Conservation (phyloP, 2,888 invertebrate species). For the Pristionchus exspectatus region DNA sequence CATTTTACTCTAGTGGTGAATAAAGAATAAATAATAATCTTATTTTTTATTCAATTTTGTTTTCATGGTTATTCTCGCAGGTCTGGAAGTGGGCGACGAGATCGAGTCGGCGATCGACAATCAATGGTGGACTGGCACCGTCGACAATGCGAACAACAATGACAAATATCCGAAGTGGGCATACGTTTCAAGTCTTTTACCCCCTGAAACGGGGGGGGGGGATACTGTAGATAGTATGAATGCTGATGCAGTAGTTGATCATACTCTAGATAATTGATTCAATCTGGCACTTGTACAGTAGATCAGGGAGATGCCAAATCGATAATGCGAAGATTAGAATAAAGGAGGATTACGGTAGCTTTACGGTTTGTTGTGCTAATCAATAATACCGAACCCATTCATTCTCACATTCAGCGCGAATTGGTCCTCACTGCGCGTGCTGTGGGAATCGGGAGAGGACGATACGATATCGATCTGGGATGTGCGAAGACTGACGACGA, state of each 20-base stretch:
- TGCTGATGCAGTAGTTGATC: no score
- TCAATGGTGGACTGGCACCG: slow-evolving; percentile 95
- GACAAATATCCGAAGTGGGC: slow-evolving; percentile 8
- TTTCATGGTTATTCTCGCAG: background rate
- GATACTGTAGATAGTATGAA: no score
- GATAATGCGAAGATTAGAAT: no score
- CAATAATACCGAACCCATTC: background rate
- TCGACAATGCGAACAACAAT: slow-evolving; percentile 80
- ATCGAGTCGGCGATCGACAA: slow-evolving; percentile 96
- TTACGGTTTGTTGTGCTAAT: no score
- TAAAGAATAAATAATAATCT: no score
- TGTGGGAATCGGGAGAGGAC: slow-evolving; percentile 93
- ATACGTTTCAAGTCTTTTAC: no score
- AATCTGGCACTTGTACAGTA: no score
- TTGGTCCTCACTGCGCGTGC: slow-evolving; percentile 64
- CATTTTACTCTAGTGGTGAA: no score
- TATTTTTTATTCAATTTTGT: background rate
- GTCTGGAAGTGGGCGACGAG: slow-evolving; percentile 78
- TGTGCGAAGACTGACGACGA: slow-evolving; percentile 84
- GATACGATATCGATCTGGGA: slow-evolving; percentile 96
- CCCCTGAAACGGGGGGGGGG: no score
- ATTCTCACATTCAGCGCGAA: background rate
- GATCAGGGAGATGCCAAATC: no score
- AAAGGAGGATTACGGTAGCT: no score
- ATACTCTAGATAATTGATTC: no score